A percentile compares a stretch with the other conserved stretches of the same genome.
These are phyloP conservation scores for Meloidogyne floridensis DNA, from an alignment of 1,140 invertebrate species.

Conservation along the genomic window DNA sequence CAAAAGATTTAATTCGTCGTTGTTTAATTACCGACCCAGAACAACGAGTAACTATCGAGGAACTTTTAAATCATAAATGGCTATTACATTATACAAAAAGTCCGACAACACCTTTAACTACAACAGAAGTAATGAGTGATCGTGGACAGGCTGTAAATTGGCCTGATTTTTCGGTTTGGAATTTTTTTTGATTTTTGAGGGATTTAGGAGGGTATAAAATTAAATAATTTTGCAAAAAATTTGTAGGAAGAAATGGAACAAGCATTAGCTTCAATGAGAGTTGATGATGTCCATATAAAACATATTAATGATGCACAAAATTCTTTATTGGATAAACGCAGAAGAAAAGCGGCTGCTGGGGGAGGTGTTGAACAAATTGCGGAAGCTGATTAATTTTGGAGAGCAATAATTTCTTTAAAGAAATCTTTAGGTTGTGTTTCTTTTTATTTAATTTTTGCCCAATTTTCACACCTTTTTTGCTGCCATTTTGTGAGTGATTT, in stretches of 20 bases:
- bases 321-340: conserved; percentile 52
- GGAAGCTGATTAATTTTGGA: neutral
- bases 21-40: conserved; percentile 90
- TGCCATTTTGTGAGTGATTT: neutral
- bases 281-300: conserved; percentile 73
- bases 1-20: conserved; percentile 89
- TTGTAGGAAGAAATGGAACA: conserved; percentile 94
- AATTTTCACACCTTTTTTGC: neutral
- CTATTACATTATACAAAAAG: conserved; percentile 72
- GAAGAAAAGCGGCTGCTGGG: conserved; percentile 22
- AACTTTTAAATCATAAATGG: conserved; percentile 87
- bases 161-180: conserved; percentile 78
- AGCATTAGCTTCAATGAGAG: conserved; percentile 92
- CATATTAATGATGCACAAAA: conserved; percentile 58
- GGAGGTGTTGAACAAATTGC: neutral
- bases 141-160: conserved; percentile 79
- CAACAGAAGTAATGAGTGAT: conserved; percentile 71
- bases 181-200: conserved; percentile 2
- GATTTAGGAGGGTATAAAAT: neutral
- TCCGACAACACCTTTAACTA: conserved; percentile 42
- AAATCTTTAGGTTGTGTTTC: neutral
- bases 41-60: conserved; percentile 82
- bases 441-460: neutral
- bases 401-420: neutral
- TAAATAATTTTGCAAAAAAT: conserved; percentile 12